Evolutionary conservation across 2,888 invertebrate genomes (phyloP).

Genomic region (Andrena praecox): DNA sequence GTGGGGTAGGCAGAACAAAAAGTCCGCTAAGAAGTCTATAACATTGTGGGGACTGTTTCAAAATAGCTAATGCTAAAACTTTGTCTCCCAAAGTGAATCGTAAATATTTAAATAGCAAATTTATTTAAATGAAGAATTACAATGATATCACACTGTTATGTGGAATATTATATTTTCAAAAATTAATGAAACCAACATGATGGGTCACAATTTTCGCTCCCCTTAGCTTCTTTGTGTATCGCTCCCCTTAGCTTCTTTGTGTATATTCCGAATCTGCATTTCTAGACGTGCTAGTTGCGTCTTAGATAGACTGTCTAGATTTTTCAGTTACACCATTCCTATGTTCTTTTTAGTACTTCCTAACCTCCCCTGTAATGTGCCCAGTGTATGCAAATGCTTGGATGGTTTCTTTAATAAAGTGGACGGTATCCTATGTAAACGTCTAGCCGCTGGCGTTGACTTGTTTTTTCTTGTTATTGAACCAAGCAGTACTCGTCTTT

Average conservation of each 20-base stretch:
- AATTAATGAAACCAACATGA: no score
- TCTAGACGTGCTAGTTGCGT: not conserved
- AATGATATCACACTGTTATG: no score
- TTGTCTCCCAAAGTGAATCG: not conserved
- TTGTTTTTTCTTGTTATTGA: not conserved
- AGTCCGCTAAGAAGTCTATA: not conserved
- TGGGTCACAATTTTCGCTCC: no score
- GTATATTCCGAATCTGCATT: no score
- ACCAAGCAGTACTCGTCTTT: not conserved
- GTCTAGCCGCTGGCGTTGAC: not conserved
- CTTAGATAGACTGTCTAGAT: not conserved
- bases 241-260: no score
- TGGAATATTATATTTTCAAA: no score
- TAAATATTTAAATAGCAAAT: not conserved
- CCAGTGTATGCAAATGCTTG: not conserved
- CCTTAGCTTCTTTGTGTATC: no score
- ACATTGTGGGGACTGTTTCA: not conserved
- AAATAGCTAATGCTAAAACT: not conserved
- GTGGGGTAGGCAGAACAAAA: not conserved
- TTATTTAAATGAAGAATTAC: not conserved
- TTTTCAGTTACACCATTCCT: not conserved
- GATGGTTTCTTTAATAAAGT: not conserved
- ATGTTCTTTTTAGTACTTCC: not conserved
- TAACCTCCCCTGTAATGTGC: not conserved
- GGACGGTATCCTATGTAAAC: not conserved